phyloP scores from a whole-genome alignment of 1,140 invertebrate genomes.

The Scaptomyza montana region DNA sequence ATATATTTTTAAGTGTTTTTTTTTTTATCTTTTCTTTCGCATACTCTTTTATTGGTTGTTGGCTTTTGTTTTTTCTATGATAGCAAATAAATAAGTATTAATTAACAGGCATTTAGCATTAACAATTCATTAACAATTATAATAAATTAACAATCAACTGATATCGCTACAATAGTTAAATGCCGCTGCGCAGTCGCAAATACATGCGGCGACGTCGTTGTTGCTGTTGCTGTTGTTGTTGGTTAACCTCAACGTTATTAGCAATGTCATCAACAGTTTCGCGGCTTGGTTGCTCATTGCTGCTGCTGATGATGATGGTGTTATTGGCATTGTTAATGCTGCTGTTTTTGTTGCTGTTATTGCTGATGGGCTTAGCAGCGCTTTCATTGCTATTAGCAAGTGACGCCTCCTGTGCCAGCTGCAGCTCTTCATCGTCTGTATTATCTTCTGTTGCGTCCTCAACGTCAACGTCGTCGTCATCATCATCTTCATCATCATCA shows the following conservation, averaged over 20 bases:
- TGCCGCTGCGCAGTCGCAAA: constrained; percentile 10
- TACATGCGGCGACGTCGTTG: constrained; percentile 21
- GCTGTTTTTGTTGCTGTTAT: constrained; percentile 2
- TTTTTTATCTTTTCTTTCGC: constrained; percentile 16
- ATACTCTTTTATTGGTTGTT: constrained; percentile 30
- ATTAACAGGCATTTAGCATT: constrained; percentile 72
- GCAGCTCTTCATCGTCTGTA: constrained; percentile 11
- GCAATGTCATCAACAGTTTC: constrained; percentile 42
- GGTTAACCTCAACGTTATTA: constrained; percentile 32
- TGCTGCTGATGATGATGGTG: constrained; percentile 2
- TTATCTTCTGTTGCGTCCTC: constrained; percentile 7
- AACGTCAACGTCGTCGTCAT: constrained; percentile 7
- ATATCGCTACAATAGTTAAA: constrained; percentile 34
- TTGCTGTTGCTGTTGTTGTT: constrained; percentile 18
- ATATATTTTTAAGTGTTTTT: neutral
- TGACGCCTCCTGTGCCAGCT: constrained; percentile 22
- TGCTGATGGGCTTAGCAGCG: constrained; percentile 21
- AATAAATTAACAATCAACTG: constrained; percentile 51
- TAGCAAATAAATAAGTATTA: constrained; percentile 75
- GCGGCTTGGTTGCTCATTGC: constrained; percentile 32
- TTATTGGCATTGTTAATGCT: constrained; percentile 9
- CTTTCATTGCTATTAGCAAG: constrained; percentile 53
- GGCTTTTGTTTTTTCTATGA: constrained; percentile 46
- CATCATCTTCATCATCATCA: neutral
- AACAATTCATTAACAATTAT: constrained; percentile 79